phyloP scores from a whole-genome alignment of 2,113 vertebrate species.

The Hyperoodon ampullatus region DNA sequence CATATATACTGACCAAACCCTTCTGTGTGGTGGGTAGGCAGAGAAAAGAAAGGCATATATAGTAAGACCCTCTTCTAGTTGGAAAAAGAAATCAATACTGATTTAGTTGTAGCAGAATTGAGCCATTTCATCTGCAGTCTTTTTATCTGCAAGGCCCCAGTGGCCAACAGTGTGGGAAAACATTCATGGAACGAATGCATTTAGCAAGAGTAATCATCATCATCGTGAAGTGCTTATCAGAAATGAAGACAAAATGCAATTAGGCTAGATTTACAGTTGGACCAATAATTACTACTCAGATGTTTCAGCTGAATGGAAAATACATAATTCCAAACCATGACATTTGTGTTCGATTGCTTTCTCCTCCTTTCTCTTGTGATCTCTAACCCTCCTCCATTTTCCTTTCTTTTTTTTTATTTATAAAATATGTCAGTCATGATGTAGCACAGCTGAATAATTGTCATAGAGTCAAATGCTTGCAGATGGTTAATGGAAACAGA shows the following conservation, averaged over 20 bases:
- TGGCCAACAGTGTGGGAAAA: slow-evolving; percentile 82
- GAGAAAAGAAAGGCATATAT: slow-evolving; percentile 60
- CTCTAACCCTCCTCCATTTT: slow-evolving; percentile 68
- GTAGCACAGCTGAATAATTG: slow-evolving; percentile 88
- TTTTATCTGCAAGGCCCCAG: slow-evolving; percentile 75
- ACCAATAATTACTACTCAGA: slow-evolving; percentile 86
- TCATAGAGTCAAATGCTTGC: slow-evolving; percentile 86
- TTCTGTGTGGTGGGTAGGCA: slow-evolving; percentile 44
- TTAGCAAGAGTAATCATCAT: slow-evolving; percentile 82
- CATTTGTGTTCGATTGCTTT: slow-evolving; percentile 81
- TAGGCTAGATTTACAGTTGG: slow-evolving; percentile 84
- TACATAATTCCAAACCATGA: slow-evolving; percentile 81
- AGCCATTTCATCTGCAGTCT: slow-evolving; percentile 71
- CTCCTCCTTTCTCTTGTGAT: slow-evolving; percentile 76
- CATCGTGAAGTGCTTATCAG: slow-evolving; percentile 82
- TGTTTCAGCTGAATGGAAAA: slow-evolving; percentile 86
- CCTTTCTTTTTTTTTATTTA: slow-evolving; percentile 79
- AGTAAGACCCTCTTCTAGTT: slow-evolving; percentile 53
- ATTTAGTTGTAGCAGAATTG: slow-evolving; percentile 75
- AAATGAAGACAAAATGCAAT: slow-evolving; percentile 87
- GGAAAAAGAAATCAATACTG: slow-evolving; percentile 77
- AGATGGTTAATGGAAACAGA: slow-evolving; percentile 89
- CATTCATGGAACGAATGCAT: slow-evolving; percentile 80
- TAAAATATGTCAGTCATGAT: slow-evolving; percentile 87
- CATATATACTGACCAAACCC: slow-evolving; percentile 72